Evolutionary conservation across 2,888 invertebrate genomes (phyloP).

Genomic region (Cataglyphis rosenhaueri): DNA sequence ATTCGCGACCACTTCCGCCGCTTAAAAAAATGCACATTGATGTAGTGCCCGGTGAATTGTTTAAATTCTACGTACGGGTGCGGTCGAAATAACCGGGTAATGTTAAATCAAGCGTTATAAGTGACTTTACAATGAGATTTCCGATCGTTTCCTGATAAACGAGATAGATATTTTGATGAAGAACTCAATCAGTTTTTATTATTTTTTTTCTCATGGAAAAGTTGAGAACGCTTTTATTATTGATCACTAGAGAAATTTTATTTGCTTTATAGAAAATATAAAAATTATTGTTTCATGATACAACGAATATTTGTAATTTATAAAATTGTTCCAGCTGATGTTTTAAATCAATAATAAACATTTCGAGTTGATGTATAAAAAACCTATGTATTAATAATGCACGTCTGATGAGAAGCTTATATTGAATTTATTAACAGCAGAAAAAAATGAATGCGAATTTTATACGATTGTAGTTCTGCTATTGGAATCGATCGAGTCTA

Average conservation of each 20-base stretch:
- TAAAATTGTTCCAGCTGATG: background rate
- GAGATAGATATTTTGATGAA: background rate
- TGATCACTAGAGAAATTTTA: background rate
- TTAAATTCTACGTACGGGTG: conserved; percentile 21
- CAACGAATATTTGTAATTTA: background rate
- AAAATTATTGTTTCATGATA: background rate
- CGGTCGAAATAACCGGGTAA: conserved; percentile 29
- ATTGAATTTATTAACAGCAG: background rate
- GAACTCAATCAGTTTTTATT: background rate
- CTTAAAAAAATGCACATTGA: conserved; percentile 33
- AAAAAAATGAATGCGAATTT: background rate
- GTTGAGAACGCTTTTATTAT: background rate
- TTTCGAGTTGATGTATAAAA: background rate
- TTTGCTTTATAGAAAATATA: background rate
- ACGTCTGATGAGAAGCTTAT: background rate
- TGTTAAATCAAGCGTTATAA: background rate
- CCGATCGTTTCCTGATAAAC: background rate
- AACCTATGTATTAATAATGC: background rate
- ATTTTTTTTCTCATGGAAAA: background rate
- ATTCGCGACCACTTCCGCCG: conserved; percentile 9
- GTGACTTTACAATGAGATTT: background rate
- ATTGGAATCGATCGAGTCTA: background rate
- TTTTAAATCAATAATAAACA: background rate
- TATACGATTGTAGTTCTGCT: background rate
- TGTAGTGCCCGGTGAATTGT: conserved; percentile 5